Percentiles rank a stretch among this genome's conserved stretches.
Evolutionary conservation across 2,888 invertebrate species (phyloP).

Genomic region (Psylliodes chrysocephalus): DNA sequence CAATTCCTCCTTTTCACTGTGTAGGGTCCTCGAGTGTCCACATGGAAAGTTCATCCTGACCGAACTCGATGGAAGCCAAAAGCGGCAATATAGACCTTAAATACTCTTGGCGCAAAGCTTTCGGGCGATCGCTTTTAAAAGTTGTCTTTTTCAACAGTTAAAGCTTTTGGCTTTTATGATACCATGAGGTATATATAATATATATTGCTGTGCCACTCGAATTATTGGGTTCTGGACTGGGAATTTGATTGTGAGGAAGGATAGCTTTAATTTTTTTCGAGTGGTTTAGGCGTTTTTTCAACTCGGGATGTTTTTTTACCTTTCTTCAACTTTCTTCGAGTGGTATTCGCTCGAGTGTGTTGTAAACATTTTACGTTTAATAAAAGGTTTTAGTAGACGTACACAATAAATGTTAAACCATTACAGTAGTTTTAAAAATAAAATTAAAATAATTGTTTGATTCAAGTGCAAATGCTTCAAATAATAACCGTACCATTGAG

Average conservation of each 20-base stretch:
- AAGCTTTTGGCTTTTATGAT: constrained; percentile 43
- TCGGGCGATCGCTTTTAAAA: constrained; percentile 21
- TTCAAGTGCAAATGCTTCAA: no score
- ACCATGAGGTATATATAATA: constrained; percentile 31
- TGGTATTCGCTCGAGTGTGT: not conserved
- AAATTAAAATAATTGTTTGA: no score
- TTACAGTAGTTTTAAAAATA: no score
- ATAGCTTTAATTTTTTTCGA: constrained; percentile 18
- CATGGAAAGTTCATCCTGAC: constrained; percentile 50
- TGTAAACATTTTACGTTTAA: not conserved
- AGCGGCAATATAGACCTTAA: constrained; percentile 37
- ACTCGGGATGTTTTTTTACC: not conserved
- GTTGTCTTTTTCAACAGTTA: constrained; percentile 48
- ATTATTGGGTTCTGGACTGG: constrained; percentile 7
- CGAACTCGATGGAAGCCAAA: constrained; percentile 36
- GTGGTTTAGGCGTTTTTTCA: not conserved
- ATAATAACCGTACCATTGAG: no score
- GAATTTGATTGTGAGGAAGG: constrained; percentile 13
- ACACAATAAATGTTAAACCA: no score
- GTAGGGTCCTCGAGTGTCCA: constrained; percentile 54
- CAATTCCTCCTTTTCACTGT: constrained; percentile 53
- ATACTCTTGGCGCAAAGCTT: not conserved
- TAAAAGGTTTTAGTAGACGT: no score
- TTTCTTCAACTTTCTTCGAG: not conserved
- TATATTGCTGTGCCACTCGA: constrained; percentile 23